A percentile compares a stretch with the other conserved stretches of the same genome.
phyloP scores from a whole-genome alignment of 35 echinoderm and acorn worm genomes.

The Ptychodera flava region DNA sequence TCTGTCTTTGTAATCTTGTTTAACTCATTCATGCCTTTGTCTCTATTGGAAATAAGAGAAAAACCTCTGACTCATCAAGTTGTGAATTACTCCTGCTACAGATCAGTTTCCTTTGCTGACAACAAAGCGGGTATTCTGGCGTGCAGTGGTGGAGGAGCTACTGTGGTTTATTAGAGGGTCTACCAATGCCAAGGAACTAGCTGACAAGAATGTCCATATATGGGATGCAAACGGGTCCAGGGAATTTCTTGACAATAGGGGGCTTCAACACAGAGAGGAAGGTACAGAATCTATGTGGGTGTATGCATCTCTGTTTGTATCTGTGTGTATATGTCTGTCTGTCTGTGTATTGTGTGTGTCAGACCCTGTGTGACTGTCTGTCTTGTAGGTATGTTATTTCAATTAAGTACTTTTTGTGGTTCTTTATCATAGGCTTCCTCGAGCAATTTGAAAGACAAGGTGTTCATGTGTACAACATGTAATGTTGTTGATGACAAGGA shows the following conservation, averaged over 20 bases:
- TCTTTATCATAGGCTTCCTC: too few species aligned
- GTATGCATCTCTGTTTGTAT: not conserved
- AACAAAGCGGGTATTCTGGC: conserved; percentile 96
- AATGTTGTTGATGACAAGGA: too few species aligned
- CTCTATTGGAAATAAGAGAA: too few species aligned
- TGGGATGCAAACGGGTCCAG: conserved; percentile 95
- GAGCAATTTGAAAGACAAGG: too few species aligned
- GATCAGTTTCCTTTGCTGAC: conserved; percentile 95
- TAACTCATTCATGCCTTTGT: too few species aligned
- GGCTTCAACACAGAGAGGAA: conserved; percentile 69
- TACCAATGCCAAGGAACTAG: conserved; percentile 56
- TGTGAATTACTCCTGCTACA: too few species aligned
- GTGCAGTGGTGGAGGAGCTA: conserved; percentile 77
- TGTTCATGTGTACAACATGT: too few species aligned
- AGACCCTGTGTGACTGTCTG: not conserved
- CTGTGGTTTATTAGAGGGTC: conserved; percentile 93
- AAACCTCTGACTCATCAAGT: too few species aligned
- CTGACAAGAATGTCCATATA: conserved; percentile 71
- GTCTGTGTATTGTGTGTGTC: too few species aligned
- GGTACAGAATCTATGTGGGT: conserved; percentile 23
- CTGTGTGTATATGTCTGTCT: too few species aligned
- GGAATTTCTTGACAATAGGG: conserved; percentile 78
- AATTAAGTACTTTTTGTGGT: conserved; percentile 4
- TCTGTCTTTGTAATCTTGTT: too few species aligned
- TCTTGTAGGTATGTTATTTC: not conserved